Conservation (phyloP, 2,888 invertebrate species). For the Agrotis segetum region DNA sequence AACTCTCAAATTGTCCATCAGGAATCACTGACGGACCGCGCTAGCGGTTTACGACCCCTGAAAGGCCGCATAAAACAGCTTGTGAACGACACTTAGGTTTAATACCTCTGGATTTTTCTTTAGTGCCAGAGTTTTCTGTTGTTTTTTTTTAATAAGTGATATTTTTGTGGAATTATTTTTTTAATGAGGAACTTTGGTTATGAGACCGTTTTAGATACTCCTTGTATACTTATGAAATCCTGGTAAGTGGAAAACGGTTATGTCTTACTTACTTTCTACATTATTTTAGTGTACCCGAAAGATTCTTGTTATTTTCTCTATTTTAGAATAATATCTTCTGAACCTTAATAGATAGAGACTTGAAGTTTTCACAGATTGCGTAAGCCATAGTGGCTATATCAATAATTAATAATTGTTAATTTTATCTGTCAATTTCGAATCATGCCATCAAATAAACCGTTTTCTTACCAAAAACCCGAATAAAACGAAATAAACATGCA, state of each 20-base stretch:
- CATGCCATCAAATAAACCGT: not conserved
- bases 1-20: conserved; percentile 90
- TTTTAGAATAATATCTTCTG: no score
- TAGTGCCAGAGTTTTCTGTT: conserved; percentile 62
- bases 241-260: conserved; percentile 32
- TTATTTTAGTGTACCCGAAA: no score
- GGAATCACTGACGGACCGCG: conserved; percentile 84
- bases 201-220: conserved; percentile 38
- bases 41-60: conserved; percentile 84
- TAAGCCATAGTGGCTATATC: no score
- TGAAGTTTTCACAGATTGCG: no score
- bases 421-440: not conserved
- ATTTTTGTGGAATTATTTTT: conserved; percentile 54
- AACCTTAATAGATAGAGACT: no score
- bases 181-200: conserved; percentile 50
- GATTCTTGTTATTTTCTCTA: no score
- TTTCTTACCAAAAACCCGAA: not conserved
- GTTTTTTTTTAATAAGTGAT: conserved; percentile 45
- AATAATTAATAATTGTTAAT: no score
- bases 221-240: conserved; percentile 49
- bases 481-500: conserved; percentile 1
- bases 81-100: conserved; percentile 85
- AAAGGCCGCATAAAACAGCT: conserved; percentile 84
- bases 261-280: not conserved
- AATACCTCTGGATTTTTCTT: conserved; percentile 84